Percentiles rank a stretch among this genome's conserved stretches.
These are phyloP conservation scores for Rhizomys pruinosus DNA, from an alignment of 2,113 vertebrate genomes.

Conservation along the genomic window DNA sequence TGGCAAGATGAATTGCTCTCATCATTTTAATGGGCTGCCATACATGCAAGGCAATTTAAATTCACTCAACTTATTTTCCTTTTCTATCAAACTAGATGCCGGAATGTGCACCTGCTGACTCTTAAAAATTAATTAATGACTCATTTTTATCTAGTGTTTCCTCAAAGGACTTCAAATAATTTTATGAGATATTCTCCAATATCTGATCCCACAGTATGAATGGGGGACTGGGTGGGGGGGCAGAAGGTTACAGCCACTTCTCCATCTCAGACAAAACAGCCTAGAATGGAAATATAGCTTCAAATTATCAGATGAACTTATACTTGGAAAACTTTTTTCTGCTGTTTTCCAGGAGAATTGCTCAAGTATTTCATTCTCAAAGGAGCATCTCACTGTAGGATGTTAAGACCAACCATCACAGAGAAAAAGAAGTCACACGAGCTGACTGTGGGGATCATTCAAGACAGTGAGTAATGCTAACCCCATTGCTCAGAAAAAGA, in stretches of 20 bases:
- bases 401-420: neutral
- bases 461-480: neutral
- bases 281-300: neutral
- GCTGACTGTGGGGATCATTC: neutral
- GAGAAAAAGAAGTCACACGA: neutral
- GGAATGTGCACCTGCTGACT: slow-evolving; percentile 62
- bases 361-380: neutral
- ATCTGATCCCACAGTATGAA: neutral
- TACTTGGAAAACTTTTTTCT: neutral
- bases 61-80: slow-evolving; percentile 66
- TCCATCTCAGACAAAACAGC: neutral
- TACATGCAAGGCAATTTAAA: slow-evolving; percentile 54
- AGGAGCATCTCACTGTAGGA: neutral
- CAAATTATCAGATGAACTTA: rapidly evolving
- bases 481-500: neutral
- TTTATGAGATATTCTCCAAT: neutral
- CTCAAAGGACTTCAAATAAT: slow-evolving; percentile 33
- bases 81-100: slow-evolving; percentile 57
- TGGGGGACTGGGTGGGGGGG: neutral
- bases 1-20: no score
- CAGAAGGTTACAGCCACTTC: neutral
- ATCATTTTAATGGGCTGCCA: slow-evolving; percentile 63
- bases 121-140: slow-evolving; percentile 74
- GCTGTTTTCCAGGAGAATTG: neutral
- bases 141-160: slow-evolving; percentile 55